Evolutionary conservation across 2,113 vertebrate species (phyloP).

Genomic region (Ailuropoda melanoleuca): DNA sequence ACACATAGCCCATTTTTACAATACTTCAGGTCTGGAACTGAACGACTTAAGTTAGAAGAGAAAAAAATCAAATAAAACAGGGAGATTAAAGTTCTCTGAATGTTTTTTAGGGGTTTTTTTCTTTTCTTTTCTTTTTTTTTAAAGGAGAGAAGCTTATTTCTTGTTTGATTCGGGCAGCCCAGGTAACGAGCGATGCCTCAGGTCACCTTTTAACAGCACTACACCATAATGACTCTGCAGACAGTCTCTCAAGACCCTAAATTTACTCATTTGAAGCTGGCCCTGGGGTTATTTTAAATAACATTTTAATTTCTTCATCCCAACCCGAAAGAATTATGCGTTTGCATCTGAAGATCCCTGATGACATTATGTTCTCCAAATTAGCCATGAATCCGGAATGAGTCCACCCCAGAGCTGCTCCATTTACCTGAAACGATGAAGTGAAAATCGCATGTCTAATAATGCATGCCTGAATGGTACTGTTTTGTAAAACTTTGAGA

Average conservation of each 20-base stretch:
- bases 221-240: not conserved
- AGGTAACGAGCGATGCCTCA: not conserved
- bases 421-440: not conserved
- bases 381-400: not conserved
- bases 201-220: not conserved
- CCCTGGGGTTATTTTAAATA: not conserved
- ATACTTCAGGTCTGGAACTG: not conserved
- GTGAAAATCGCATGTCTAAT: not conserved
- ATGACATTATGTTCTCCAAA: not conserved
- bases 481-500: not conserved
- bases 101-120: not conserved
- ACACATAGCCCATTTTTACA: not conserved
- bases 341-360: not conserved
- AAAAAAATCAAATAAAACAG: not conserved
- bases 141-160: not conserved
- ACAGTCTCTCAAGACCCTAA: not conserved
- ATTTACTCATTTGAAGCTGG: not conserved
- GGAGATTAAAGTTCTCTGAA: not conserved
- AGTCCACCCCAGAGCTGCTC: not conserved
- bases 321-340: not conserved
- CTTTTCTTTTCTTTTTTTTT: not conserved
- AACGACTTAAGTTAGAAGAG: not conserved
- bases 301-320: constrained; percentile 16
- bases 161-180: not conserved
- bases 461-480: not conserved